Evolutionary conservation across 2,797 vertebrate genomes (phyloP).

Genomic region (Pampus argenteus): DNA sequence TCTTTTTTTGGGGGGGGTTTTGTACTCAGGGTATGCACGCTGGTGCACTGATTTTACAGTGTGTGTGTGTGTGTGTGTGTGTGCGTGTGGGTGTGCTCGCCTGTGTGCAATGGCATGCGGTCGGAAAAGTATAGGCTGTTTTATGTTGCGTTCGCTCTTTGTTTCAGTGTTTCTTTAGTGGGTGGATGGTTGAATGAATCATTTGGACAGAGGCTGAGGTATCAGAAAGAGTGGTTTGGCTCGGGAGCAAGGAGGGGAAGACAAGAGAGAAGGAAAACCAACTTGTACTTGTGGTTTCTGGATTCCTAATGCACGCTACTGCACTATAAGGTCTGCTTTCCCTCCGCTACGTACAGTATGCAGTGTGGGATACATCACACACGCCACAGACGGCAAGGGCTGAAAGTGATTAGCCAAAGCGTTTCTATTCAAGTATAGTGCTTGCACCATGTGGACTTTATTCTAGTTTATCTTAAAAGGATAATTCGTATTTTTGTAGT

Average conservation of each 20-base stretch:
- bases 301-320: constrained; percentile 57
- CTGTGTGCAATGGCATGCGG: constrained; percentile 57
- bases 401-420: constrained; percentile 47
- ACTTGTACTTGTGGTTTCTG: constrained; percentile 79
- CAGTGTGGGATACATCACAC: constrained; percentile 49
- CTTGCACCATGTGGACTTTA: not conserved
- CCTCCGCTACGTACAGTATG: constrained; percentile 52
- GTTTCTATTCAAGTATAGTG: constrained; percentile 15
- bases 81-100: constrained; percentile 10
- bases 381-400: constrained; percentile 40
- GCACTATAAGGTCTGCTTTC: constrained; percentile 52
- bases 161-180: constrained; percentile 76
- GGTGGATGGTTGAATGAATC: constrained; percentile 78
- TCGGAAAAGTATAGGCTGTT: constrained; percentile 78
- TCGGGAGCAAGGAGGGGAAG: constrained; percentile 33
- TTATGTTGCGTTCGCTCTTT: constrained; percentile 73
- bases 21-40: constrained; percentile 10
- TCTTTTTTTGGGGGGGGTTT: constrained; percentile 36
- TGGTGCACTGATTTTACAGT: constrained; percentile 17
- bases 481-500: not conserved
- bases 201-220: constrained; percentile 75
- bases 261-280: constrained; percentile 70
- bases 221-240: constrained; percentile 77
- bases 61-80: constrained; percentile 19
- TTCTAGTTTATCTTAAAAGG: not conserved